These are phyloP conservation scores for Burhinus oedicnemus DNA, from an alignment of 2,113 vertebrate species.

Conservation along the genomic window DNA sequence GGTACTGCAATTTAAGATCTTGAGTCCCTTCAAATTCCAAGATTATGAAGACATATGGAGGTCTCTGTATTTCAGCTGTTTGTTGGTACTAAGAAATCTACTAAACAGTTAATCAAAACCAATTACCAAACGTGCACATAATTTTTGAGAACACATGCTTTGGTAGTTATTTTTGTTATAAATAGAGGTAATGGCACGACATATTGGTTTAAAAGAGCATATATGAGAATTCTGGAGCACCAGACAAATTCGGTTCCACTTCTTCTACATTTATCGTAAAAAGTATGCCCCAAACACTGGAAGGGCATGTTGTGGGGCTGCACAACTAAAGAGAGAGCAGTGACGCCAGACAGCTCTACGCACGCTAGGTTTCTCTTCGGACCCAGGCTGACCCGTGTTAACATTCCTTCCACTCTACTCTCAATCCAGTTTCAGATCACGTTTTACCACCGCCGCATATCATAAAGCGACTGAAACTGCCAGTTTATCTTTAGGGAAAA, in stretches of 20 bases:
- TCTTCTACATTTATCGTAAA: background rate
- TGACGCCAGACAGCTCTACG: background rate
- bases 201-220: background rate
- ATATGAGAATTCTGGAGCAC: background rate
- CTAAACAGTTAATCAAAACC: background rate
- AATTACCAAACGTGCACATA: background rate
- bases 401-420: background rate
- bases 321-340: background rate
- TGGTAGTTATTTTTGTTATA: background rate
- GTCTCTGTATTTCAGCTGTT: background rate
- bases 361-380: background rate
- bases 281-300: background rate
- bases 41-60: background rate
- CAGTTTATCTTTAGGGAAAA: conserved; percentile 25
- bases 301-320: background rate
- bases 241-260: background rate
- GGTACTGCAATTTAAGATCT: background rate
- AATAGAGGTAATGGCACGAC: background rate
- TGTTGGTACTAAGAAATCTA: background rate
- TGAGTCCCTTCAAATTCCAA: background rate
- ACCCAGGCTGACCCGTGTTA: background rate
- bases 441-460: conserved; percentile 1
- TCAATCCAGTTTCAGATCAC: background rate
- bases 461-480: background rate
- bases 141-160: background rate